Conservation (phyloP, 2,797 vertebrate genomes). For the Fundulus diaphanus region DNA sequence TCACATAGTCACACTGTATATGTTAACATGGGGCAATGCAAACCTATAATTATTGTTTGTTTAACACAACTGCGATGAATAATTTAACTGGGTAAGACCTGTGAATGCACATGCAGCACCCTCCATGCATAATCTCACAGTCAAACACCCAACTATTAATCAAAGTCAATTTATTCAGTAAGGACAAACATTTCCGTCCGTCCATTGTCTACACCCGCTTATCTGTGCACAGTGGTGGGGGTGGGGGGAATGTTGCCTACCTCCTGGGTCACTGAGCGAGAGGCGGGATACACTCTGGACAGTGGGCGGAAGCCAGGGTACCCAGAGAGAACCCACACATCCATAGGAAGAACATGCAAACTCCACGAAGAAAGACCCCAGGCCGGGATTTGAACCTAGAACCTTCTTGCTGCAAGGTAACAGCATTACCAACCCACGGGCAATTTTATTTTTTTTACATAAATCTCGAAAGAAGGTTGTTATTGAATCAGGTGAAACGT, state of each 20-base stretch:
- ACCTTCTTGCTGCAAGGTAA: too few species aligned
- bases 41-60: background rate
- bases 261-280: too few species aligned
- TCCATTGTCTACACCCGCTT: too few species aligned
- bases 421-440: too few species aligned
- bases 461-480: background rate
- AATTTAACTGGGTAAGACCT: background rate
- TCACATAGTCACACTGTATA: conserved; percentile 14
- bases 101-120: background rate
- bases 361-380: too few species aligned
- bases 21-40: background rate
- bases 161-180: background rate
- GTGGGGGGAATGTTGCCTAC: too few species aligned
- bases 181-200: too few species aligned
- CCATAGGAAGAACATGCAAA: background rate
- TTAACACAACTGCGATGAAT: background rate
- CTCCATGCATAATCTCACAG: background rate
- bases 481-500: background rate
- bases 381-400: too few species aligned
- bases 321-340: too few species aligned
- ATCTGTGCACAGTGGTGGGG: too few species aligned
- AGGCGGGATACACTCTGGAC: too few species aligned
- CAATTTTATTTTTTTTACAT: background rate
- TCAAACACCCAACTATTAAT: background rate
- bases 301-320: too few species aligned